Evolutionary conservation across 2,797 vertebrate species (phyloP).

Genomic region (Danio albolineatus): DNA sequence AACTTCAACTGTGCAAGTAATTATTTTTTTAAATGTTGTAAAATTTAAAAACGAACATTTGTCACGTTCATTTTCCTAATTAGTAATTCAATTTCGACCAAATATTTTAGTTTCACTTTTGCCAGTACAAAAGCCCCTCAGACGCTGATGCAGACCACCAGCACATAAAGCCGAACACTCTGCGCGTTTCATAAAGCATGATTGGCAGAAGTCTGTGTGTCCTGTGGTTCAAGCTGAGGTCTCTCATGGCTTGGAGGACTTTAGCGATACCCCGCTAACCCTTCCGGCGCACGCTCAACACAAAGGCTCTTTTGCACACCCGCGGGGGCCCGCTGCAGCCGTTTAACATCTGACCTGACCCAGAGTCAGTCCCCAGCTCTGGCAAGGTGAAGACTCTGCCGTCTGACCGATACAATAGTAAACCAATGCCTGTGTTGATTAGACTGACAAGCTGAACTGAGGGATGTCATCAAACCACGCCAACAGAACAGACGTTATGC

Average conservation of each 20-base stretch:
- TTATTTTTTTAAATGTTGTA: conserved; percentile 7
- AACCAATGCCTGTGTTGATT: conserved; percentile 35
- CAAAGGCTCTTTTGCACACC: conserved; percentile 77
- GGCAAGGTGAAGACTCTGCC: conserved; percentile 64
- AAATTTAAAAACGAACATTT: neutral
- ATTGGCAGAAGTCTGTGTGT: conserved; percentile 64
- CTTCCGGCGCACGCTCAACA: conserved; percentile 67
- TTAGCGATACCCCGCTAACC: conserved; percentile 58
- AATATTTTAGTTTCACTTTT: conserved; percentile 27
- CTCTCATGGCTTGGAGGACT: conserved; percentile 71
- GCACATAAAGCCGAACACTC: conserved; percentile 67
- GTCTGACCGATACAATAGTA: conserved; percentile 32
- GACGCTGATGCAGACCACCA: conserved; percentile 67
- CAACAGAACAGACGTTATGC: neutral
- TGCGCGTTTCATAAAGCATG: conserved; percentile 72
- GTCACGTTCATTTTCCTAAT: neutral
- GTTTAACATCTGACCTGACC: conserved; percentile 81
- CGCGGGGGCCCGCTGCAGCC: conserved; percentile 71
- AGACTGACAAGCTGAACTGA: conserved; percentile 17
- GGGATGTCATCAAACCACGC: neutral
- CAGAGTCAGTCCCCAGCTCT: conserved; percentile 71
- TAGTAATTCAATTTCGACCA: neutral
- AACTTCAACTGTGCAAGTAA: neutral
- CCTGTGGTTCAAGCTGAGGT: conserved; percentile 71
- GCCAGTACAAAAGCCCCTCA: conserved; percentile 45